Base-by-base conservation (phyloP, 2,113 vertebrate species). In the Planiliza haematocheilus region DNA sequence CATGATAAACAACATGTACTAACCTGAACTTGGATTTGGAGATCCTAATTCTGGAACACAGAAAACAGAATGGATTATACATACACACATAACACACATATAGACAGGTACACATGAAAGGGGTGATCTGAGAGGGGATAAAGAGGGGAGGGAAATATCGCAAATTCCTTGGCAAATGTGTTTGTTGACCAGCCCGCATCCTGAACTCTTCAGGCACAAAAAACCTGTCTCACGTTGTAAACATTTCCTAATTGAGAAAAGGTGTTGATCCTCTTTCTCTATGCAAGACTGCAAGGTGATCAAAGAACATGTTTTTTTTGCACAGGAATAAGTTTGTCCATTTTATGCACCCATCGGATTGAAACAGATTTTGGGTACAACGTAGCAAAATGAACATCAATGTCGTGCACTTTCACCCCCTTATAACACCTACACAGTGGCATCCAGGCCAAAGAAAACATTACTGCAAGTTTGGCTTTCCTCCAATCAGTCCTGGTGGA, bases 21-120 rank as follows among this genome's bases (percentile, higher is more conserved):
- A 92, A 99, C 98, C 98, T 99, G 94, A 99, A 99, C 92, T 99
- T 99, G 76, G 97, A 99, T 93, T 98, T 99, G 94, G 98, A 98
- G 94, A 99, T 98, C 91, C 96, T 96, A 94, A 97, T 97, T 94
- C 98, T 99, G 96, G 93, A 95, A 95, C 96, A 98, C 88, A 91
- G 77, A 96, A 83, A 96, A 96, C 91, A 96, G 83, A 94, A 93
- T 90, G 92, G 93, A 93, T 95, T 95, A 94, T 93, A 94, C 92
- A 94, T 60, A 93, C 90, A 90, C 82, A 89, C 80, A 58, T 66
- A 85, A 89, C 75, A 78, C 70, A 84, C 80, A 85, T 65, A 84
- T 2, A 86, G 68, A 90, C 86, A 84, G 56, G 61, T 80, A 85
- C 83, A 77, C 79, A 82, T 36, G 74, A 71, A 65, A 66, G 76